These are phyloP conservation scores for Hemiprocne comata DNA, from an alignment of 2,113 vertebrate genomes.

Conservation along the genomic window DNA sequence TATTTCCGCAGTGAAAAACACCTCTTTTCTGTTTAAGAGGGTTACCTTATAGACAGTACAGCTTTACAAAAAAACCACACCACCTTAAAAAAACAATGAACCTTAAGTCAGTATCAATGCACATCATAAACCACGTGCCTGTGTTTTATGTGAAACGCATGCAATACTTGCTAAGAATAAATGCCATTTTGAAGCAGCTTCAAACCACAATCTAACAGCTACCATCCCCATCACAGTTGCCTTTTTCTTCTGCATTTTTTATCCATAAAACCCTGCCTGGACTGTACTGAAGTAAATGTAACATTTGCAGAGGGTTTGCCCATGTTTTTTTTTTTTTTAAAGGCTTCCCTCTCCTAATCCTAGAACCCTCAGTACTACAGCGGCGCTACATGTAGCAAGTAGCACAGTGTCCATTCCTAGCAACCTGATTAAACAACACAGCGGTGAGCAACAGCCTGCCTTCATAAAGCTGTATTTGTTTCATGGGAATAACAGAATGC, in stretches of 20 bases:
- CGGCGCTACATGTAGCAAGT: not conserved
- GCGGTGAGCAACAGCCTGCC: not conserved
- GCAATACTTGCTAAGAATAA: not conserved
- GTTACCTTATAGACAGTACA: not conserved
- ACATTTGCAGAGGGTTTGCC: not conserved
- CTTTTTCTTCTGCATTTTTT: not conserved
- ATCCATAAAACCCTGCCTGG: not conserved
- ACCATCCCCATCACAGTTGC: not conserved
- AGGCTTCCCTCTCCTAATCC: not conserved
- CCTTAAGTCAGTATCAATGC: not conserved
- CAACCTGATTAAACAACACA: not conserved
- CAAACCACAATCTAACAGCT: not conserved
- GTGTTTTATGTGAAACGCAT: not conserved
- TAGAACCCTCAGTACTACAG: not conserved
- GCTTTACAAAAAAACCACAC: not conserved
- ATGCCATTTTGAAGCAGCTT: not conserved
- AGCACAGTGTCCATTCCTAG: not conserved
- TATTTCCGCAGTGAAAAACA: not conserved
- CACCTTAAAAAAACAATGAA: not conserved
- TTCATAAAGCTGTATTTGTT: not conserved
- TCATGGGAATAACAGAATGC: not conserved
- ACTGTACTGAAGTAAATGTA: not conserved
- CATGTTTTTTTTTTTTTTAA: not conserved
- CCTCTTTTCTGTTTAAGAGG: not conserved
- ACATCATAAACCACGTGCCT: not conserved